These are phyloP conservation scores for Nasonia giraulti DNA, from an alignment of 1,140 invertebrate species.

Conservation along the genomic window DNA sequence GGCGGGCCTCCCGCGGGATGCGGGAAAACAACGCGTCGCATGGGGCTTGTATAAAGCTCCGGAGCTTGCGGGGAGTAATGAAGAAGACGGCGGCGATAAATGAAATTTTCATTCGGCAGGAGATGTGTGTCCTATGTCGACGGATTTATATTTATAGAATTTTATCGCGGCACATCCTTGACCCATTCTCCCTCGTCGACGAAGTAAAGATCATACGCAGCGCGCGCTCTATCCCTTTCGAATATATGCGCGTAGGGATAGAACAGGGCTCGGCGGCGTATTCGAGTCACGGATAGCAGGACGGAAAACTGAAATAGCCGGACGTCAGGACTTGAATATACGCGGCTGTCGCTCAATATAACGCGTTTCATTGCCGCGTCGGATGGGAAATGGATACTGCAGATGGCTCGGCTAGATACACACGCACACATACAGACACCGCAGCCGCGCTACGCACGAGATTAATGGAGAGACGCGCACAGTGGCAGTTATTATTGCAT, in stretches of 20 bases:
- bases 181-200: background rate
- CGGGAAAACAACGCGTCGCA: conserved; percentile 15
- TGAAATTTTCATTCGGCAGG: conserved; percentile 2
- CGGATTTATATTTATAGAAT: too few species aligned
- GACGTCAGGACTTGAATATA: background rate
- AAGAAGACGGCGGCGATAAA: conserved; percentile 22
- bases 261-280: background rate
- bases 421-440: background rate
- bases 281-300: conserved; percentile 29
- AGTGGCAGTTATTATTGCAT: background rate
- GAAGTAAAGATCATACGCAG: background rate
- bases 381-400: too few species aligned
- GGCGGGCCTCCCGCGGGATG: background rate
- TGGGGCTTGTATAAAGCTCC: background rate
- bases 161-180: too few species aligned
- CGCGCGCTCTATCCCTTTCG: too few species aligned
- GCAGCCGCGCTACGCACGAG: background rate
- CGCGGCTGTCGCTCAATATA: conserved; percentile 27
- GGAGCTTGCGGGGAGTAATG: background rate
- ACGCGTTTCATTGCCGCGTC: conserved; percentile 23
- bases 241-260: too few species aligned
- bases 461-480: background rate
- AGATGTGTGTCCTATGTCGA: too few species aligned
- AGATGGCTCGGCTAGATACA: background rate
- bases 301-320: conserved; percentile 32